A percentile compares a stretch with the other conserved stretches of the same genome.
These are phyloP conservation scores for Atherinosoma microstoma DNA, from an alignment of 2,797 vertebrate genomes.

Conservation along the genomic window DNA sequence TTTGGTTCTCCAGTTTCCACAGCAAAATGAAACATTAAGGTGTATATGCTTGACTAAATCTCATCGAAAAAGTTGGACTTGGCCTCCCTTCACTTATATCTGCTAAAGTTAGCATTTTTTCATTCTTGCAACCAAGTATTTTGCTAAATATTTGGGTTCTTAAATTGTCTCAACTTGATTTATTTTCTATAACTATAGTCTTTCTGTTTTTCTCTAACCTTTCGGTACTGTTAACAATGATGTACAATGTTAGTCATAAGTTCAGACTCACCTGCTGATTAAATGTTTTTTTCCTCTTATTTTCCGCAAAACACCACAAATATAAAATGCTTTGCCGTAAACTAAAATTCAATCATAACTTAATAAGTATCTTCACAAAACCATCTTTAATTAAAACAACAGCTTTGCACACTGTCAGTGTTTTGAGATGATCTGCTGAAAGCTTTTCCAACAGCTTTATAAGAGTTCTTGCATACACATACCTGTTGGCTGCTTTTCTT, in stretches of 20 bases:
- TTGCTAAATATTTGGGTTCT: no score
- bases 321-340: not conserved
- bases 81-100: no score
- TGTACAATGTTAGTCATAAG: no score
- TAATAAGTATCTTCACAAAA: not conserved
- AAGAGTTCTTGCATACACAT: not conserved
- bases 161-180: no score
- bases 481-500: not conserved
- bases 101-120: no score
- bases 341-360: not conserved
- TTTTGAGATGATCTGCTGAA: not conserved
- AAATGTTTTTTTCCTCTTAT: no score
- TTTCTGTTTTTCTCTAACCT: no score
- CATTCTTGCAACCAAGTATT: no score
- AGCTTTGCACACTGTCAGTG: not conserved
- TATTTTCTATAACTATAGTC: no score
- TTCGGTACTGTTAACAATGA: no score
- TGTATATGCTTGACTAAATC: not conserved
- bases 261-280: no score
- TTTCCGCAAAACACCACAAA: not conserved
- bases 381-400: no score
- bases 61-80: not conserved
- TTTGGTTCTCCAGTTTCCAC: not conserved
- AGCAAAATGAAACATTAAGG: not conserved
- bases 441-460: not conserved